Percentiles rank a stretch among this genome's conserved stretches.
phyloP scores from a whole-genome alignment of 2,888 invertebrate genomes.

The Oligia fasciuncula region DNA sequence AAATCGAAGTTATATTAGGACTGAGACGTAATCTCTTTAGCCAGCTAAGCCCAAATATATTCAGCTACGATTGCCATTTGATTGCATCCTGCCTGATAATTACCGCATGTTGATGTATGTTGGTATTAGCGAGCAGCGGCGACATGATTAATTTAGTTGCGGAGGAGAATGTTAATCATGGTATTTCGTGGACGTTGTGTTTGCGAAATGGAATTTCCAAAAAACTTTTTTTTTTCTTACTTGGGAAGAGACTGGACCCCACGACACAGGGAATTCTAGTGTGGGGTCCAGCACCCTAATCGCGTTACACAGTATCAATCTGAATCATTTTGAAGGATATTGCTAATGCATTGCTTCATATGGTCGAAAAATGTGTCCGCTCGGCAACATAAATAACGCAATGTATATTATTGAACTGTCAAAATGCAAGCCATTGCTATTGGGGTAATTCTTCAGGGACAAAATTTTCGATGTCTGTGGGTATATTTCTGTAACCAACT shows the following conservation, averaged over 20 bases:
- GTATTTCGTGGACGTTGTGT: conserved; percentile 3
- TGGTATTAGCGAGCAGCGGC: conserved; percentile 20
- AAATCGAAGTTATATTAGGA: conserved; percentile 71
- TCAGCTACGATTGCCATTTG: conserved; percentile 65
- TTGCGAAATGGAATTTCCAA: neutral
- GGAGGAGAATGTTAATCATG: conserved; percentile 2
- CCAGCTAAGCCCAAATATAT: conserved; percentile 67
- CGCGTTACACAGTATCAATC: neutral
- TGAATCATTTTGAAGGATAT: neutral
- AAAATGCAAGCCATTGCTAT: too few relatives aligned
- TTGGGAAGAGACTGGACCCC: neutral
- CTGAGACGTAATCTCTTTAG: conserved; percentile 67
- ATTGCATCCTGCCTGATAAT: conserved; percentile 60
- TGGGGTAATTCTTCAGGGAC: too few relatives aligned
- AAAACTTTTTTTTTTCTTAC: neutral
- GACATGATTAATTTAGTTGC: conserved; percentile 37
- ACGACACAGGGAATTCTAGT: neutral
- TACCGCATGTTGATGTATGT: conserved; percentile 51
- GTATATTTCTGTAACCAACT: too few relatives aligned
- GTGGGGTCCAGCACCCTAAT: neutral
- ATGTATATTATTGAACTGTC: neutral
- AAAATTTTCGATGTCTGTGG: too few relatives aligned
- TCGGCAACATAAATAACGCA: neutral
- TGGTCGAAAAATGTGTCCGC: neutral
- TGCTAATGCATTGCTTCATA: neutral